Evolutionary conservation across 2,113 vertebrate species (phyloP).

Genomic region (Engystomops pustulosus): DNA sequence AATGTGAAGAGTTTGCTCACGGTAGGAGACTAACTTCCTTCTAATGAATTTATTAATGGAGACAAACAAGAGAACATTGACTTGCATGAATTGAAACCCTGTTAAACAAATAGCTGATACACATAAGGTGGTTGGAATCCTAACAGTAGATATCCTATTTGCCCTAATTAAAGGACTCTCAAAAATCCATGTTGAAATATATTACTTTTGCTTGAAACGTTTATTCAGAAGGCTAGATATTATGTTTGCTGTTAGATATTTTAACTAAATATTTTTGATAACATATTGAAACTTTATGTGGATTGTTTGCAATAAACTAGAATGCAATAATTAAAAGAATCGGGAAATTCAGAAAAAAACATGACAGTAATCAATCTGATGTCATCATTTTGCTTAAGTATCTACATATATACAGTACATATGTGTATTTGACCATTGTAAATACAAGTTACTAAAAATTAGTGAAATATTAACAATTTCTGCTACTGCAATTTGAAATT

Average conservation of each 20-base stretch:
- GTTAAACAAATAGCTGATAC: slow-evolving; percentile 64
- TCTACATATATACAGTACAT: not conserved
- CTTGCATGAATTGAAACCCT: slow-evolving; percentile 70
- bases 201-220: not conserved
- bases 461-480: not conserved
- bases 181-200: not conserved
- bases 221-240: not conserved
- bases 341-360: not conserved
- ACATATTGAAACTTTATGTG: too few species aligned
- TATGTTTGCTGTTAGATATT: too few species aligned
- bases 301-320: too few species aligned
- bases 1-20: slow-evolving; percentile 65
- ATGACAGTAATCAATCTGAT: not conserved
- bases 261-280: too few species aligned
- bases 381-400: not conserved
- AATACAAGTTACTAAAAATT: not conserved
- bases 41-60: slow-evolving; percentile 78
- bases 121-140: slow-evolving; percentile 17
- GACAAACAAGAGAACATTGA: slow-evolving; percentile 72
- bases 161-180: not conserved
- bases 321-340: not conserved
- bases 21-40: slow-evolving; percentile 70
- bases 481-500: not conserved
- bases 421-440: not conserved
- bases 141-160: slow-evolving; percentile 39